Percentiles rank a stretch among this genome's conserved stretches.
Evolutionary conservation across 2,797 vertebrate genomes (phyloP).

Genomic region (Propithecus perrieri): DNA sequence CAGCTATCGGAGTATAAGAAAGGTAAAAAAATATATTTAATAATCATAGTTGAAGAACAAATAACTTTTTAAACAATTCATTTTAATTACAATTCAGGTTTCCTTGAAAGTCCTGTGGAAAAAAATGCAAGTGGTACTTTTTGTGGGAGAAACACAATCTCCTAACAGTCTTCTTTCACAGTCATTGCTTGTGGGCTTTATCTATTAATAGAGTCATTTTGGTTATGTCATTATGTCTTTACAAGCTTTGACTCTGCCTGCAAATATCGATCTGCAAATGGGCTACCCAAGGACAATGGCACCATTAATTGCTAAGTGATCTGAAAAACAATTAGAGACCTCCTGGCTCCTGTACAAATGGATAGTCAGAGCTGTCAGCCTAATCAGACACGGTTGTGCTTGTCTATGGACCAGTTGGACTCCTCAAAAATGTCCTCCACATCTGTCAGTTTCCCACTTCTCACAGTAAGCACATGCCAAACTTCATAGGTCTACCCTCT

Average conservation of each 20-base stretch:
- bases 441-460: slow-evolving; percentile 64
- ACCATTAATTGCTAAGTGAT: slow-evolving; percentile 85
- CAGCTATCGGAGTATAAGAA: neutral
- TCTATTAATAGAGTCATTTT: slow-evolving; percentile 77
- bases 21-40: neutral
- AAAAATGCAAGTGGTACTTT: slow-evolving; percentile 22
- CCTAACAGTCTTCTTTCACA: neutral
- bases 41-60: neutral
- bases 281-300: slow-evolving; percentile 80
- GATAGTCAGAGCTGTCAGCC: slow-evolving; percentile 78
- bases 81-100: slow-evolving; percentile 51
- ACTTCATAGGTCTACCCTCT: neutral
- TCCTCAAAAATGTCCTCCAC: slow-evolving; percentile 55
- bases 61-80: slow-evolving; percentile 12
- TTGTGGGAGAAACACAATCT: slow-evolving; percentile 57
- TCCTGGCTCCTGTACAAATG: slow-evolving; percentile 74
- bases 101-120: neutral
- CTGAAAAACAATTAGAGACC: slow-evolving; percentile 83
- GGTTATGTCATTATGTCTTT: slow-evolving; percentile 59
- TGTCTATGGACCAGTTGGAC: slow-evolving; percentile 37
- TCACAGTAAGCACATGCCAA: neutral
- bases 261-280: slow-evolving; percentile 61
- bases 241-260: slow-evolving; percentile 77
- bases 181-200: slow-evolving; percentile 43
- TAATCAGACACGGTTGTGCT: slow-evolving; percentile 73